Base-by-base conservation (phyloP, 2,797 vertebrate species). In the Pangasius macronema region DNA sequence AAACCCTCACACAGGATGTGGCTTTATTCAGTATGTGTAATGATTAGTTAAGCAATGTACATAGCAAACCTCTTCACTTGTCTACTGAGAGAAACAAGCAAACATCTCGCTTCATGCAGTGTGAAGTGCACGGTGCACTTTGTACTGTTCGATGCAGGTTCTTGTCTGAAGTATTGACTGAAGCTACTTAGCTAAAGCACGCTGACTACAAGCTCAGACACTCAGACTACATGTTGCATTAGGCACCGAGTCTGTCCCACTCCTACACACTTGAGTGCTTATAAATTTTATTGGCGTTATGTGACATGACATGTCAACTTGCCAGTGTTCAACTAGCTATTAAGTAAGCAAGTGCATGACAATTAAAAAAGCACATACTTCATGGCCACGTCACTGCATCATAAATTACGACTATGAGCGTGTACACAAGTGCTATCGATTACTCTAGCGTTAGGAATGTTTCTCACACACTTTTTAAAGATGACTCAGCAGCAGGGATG, bases 141-240 rank as follows among this genome's bases (percentile, higher is more conserved):
- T 83, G 81, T 77, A 77, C 49, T 46, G 61, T 67, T 67, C 33
- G 33, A 65, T 55, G 81, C 46, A 36, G 39, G 14, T 46, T 82
- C 80, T 65, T 83, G 49, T 87, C 39, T 87, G 82, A 87, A 84
- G 67, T 87, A 87, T 84, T 79, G 86, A 84, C 83, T 83, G 63
- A 67, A 63, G 81, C 59, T 84, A 83, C 39, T 86, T 84, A 75
- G 84, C 42, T 85, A 88, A 86, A 75, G n/a, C 67, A n/a, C 33
- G 39, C 20, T 27, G n/a, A 87, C 73, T 84, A 42, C 9, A 79
- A 87, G 82, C 63, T 10, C 82, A 83, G 82, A 83, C 82, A 49
- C 79, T 77, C 46, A 76, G 70, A 49, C 80, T 63, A 68, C 77
- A 86, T 82, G 77, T 72, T 80, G 85, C 85, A 83, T 83, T 83